Conservation (phyloP, 2,888 invertebrate genomes). For the Xanthostigma xanthostigma region DNA sequence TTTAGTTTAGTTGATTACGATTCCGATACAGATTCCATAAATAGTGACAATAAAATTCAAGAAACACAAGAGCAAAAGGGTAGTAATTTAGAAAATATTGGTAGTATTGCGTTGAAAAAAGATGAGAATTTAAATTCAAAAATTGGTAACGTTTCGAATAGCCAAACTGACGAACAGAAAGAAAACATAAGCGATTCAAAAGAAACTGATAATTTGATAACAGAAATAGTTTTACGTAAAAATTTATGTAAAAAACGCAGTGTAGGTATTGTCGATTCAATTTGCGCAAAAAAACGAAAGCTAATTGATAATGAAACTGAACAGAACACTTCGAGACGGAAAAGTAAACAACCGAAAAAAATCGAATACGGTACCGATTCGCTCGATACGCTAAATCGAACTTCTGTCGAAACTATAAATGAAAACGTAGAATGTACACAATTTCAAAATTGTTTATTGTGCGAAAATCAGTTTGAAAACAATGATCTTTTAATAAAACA, state of each 20-base stretch:
- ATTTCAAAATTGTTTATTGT: slow-evolving; percentile 35
- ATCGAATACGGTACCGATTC: slow-evolving; percentile 14
- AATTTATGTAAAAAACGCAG: slow-evolving; percentile 21
- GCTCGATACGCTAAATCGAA: background rate
- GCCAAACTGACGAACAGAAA: too few species aligned
- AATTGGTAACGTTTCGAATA: too few species aligned
- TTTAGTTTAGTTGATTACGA: slow-evolving; percentile 8
- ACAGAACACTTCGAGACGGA: slow-evolving; percentile 19
- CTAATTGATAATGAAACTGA: background rate
- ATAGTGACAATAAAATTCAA: background rate
- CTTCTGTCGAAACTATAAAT: background rate
- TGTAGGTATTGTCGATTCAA: slow-evolving; percentile 9
- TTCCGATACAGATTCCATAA: background rate
- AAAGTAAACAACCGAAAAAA: slow-evolving; percentile 27
- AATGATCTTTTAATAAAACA: slow-evolving; percentile 33
- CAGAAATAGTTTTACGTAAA: slow-evolving; percentile 24
- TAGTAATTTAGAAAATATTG: too few species aligned
- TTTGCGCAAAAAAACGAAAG: slow-evolving; percentile 4
- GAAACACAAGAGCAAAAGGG: too few species aligned
- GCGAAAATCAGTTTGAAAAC: slow-evolving; percentile 31
- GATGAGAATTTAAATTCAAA: too few species aligned
- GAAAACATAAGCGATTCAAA: too few species aligned
- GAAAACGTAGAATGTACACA: slow-evolving; percentile 21
- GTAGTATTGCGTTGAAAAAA: too few species aligned
- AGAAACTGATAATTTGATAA: slow-evolving; percentile 17